Base-by-base conservation (phyloP, 2,113 vertebrate species). In the Piaya cayana region DNA sequence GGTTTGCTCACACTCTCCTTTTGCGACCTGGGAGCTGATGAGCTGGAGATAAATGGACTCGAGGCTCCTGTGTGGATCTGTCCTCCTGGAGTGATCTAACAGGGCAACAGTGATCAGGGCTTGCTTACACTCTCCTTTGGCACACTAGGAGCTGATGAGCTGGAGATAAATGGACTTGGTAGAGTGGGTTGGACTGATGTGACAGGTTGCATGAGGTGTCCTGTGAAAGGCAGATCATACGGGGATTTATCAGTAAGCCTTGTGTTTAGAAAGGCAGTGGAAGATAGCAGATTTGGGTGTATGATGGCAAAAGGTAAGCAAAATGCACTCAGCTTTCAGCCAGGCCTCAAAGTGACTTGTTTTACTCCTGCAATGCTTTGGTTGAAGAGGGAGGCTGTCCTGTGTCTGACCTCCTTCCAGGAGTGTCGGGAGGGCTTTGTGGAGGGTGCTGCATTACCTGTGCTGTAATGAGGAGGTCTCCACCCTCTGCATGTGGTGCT, bases 141-240 rank as follows among this genome's bases (percentile, higher is more conserved):
- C 49, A 23, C 8, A 0, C 42, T 49, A 1, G 0, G 36, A 47
- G 75, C 84, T 30, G 65, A 20, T n/a, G 49, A 39, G 6, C 12
- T 30, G 36, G 53, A 52, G 74, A 9, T 45, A 50, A 39, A 16
- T 12, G 19, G 43, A 1, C 16, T 52, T 30, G 68, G 76, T 23
- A 29, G 53, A 21, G 47, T 0, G 1, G 23, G 30, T 34, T 75
- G 58, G 42, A 12, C 11, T 1, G 2, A 25, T 4, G 72, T 26
- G 63, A 11, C 20, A 8, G 43, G 32, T 63, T 26, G 52, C 18
- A 1, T 1, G 9, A 64, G 34, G 15, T 23, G 69, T 29, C 75
- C 71, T 2, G 36, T 11, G 59, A 17, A 42, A 52, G 77, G 26
- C 2, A 12, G 81, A 4, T 15, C 7, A 12, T 43, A 15, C 42